These are phyloP conservation scores for Chionomys nivalis DNA, from an alignment of 2,113 vertebrate genomes.

Conservation along the genomic window DNA sequence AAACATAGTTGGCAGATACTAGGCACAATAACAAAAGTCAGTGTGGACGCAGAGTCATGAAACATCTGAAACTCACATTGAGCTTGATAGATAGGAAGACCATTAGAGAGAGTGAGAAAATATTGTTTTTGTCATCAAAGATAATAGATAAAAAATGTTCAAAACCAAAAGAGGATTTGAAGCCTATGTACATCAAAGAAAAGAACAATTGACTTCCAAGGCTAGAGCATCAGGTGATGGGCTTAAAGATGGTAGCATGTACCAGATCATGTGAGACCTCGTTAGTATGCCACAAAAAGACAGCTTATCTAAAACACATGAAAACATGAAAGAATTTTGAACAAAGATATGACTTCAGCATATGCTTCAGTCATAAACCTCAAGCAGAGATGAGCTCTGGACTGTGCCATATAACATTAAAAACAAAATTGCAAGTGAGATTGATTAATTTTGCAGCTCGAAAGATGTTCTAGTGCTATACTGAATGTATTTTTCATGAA, in stretches of 20 bases:
- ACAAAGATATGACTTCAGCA: not conserved
- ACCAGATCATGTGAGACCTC: not conserved
- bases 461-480: not conserved
- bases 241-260: not conserved
- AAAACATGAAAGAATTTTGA: not conserved
- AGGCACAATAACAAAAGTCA: not conserved
- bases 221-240: not conserved
- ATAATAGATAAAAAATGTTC: not conserved
- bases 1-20: not conserved
- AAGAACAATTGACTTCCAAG: not conserved
- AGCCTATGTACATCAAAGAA: not conserved
- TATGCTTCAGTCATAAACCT: not conserved
- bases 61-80: not conserved
- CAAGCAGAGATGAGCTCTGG: not conserved
- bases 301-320: not conserved
- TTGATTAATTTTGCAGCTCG: not conserved
- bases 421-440: not conserved
- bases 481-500: not conserved
- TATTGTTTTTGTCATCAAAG: not conserved
- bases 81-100: not conserved
- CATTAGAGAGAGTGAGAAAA: not conserved
- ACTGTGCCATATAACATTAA: not conserved
- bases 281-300: not conserved
- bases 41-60: not conserved
- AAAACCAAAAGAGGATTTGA: not conserved